Evolutionary conservation across 2,888 invertebrate genomes (phyloP), one percentile per base, ranked within the genome.

Genomic region (Acrobasis repandana): DNA sequence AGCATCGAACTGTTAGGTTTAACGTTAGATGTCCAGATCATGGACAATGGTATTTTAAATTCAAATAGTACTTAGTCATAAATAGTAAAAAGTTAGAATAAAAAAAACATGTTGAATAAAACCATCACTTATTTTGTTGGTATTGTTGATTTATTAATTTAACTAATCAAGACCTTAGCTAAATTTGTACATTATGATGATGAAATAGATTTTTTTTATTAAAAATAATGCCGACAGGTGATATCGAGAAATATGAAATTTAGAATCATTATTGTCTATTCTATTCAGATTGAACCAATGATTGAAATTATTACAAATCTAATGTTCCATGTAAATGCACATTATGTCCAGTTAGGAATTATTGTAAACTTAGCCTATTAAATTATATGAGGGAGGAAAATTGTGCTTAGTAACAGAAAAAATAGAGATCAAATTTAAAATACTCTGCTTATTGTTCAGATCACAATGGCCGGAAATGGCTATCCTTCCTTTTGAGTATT

Each of bases 391-490:
- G 43, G 14, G 20, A 9, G 38, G 38, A 54, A 38, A 43, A 54
- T 54, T 54, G 18, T 5, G 20, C 54, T 38, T 54, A 43, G 6
- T 54, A 43, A 8, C 38, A 20, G 20, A 20, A 14, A n/a, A 54
- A 54, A 54, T 54, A 54, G 54, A 38, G 54, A 54, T 54, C 54
- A 54, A 54, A 54, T 54, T 54, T 20, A 38, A 28, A 28, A 54
- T 38, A 54, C 20, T 54, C 14, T 38, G 43, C 54, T 54, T 16
- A 38, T 54, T 54, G 54, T 54, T 54, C 38, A 14, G 20, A 38
- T 58, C 58, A 58, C 58, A 58, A 58, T 58, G 49, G 58, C 48
- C 36, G 49, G 58, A 58, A 49, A 58, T 58, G 14, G 49, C 49
- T 18, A 28, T 48, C 38, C 49, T 58, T 58, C 58, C 58, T 49